A percentile compares a stretch with the other conserved stretches of the same genome.
These are phyloP conservation scores for Pycnonotus jocosus DNA, from an alignment of 2,113 vertebrate genomes.

Conservation along the genomic window DNA sequence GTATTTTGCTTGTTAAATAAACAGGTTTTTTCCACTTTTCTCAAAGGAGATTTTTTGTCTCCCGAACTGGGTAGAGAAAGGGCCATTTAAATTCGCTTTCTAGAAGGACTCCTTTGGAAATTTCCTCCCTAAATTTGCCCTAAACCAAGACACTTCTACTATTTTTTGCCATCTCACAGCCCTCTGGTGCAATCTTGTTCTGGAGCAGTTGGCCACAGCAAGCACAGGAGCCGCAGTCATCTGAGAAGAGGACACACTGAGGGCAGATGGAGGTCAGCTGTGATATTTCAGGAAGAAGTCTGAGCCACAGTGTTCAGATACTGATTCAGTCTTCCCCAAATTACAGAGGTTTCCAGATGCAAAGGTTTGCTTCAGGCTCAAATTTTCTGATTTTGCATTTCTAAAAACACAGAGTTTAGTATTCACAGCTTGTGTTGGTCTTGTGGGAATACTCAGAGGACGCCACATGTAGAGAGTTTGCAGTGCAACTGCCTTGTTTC, in stretches of 20 bases:
- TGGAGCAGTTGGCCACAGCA: not conserved
- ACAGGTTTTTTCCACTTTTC: not conserved
- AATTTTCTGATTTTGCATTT: not conserved
- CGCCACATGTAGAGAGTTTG: not conserved
- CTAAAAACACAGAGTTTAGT: not conserved
- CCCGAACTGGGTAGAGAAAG: not conserved
- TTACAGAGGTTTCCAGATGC: not conserved
- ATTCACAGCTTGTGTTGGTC: not conserved
- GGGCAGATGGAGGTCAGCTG: not conserved
- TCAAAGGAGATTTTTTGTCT: not conserved
- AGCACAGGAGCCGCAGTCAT: not conserved
- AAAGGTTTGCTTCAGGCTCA: not conserved
- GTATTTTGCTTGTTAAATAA: not conserved
- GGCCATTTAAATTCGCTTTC: not conserved
- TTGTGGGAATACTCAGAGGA: not conserved
- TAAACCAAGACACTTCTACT: not conserved
- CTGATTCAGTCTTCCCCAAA: not conserved
- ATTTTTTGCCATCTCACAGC: not conserved
- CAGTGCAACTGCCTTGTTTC: accelerated
- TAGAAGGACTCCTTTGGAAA: not conserved
- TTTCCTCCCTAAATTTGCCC: not conserved
- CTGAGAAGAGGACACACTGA: not conserved
- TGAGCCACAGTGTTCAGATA: not conserved
- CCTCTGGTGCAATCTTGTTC: not conserved
- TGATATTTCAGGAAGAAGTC: conserved; percentile 7